These are phyloP conservation scores for Polydrusus cervinus DNA, from an alignment of 2,888 invertebrate genomes.

Conservation along the genomic window DNA sequence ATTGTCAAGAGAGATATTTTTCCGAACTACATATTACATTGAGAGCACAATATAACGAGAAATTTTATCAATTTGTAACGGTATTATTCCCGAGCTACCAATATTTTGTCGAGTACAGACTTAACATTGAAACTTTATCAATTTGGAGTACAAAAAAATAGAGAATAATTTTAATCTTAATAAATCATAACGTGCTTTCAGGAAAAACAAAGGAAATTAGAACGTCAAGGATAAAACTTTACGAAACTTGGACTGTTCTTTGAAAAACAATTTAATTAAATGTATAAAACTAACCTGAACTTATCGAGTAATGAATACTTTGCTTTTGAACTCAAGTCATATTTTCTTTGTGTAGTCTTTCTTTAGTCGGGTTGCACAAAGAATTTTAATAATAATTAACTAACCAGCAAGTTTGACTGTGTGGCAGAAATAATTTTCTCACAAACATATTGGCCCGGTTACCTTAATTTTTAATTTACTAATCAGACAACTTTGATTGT, in stretches of 20 bases:
- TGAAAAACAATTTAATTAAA: too few species aligned
- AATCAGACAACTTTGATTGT: too few species aligned
- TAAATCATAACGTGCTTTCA: not conserved
- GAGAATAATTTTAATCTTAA: constrained; percentile 2
- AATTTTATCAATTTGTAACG: constrained; percentile 51
- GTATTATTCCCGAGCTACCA: constrained; percentile 46
- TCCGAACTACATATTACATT: constrained; percentile 36
- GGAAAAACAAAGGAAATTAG: not conserved
- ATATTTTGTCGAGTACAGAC: constrained; percentile 41
- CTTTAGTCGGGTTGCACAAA: too few species aligned
- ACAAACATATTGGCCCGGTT: too few species aligned
- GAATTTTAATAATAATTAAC: too few species aligned
- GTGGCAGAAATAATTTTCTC: too few species aligned
- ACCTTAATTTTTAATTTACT: too few species aligned
- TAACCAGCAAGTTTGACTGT: too few species aligned
- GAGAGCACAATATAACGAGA: constrained; percentile 40
- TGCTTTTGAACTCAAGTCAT: too few species aligned
- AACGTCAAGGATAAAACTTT: not conserved
- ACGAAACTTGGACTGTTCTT: not conserved
- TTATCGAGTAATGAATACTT: too few species aligned
- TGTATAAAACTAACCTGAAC: too few species aligned
- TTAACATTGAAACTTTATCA: constrained; percentile 42
- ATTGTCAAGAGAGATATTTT: constrained; percentile 47
- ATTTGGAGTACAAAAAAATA: constrained; percentile 11
- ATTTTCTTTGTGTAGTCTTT: too few species aligned